These are phyloP conservation scores for Andrena fulva DNA, from an alignment of 2,888 invertebrate species.

Conservation along the genomic window DNA sequence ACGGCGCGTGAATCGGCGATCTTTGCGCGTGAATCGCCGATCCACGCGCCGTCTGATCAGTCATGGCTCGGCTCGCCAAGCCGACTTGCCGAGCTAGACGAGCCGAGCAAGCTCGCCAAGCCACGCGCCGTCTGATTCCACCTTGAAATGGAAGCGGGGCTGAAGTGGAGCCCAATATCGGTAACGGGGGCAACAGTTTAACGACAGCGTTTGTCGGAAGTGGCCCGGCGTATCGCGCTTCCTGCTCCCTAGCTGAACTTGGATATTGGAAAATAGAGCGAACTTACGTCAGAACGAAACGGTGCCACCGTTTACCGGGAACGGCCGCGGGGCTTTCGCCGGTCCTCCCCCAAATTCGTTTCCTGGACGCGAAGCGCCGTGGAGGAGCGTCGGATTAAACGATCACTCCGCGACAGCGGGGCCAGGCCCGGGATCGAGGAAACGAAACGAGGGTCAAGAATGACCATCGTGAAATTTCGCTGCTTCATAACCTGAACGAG, in stretches of 20 bases:
- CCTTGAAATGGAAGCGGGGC: conserved; percentile 20
- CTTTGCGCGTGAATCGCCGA: too few species aligned
- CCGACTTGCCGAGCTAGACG: too few species aligned
- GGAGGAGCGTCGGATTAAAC: conserved; percentile 17
- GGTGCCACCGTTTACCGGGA: conserved; percentile 28
- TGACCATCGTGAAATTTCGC: conserved; percentile 40
- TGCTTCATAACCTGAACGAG: conserved; percentile 26
- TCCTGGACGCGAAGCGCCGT: neutral
- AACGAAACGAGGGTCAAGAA: conserved; percentile 24
- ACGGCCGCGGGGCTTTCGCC: conserved; percentile 16
- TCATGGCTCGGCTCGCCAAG: too few species aligned
- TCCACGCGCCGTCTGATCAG: too few species aligned
- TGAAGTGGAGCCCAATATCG: conserved; percentile 20
- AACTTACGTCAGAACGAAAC: conserved; percentile 39
- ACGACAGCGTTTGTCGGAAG: conserved; percentile 40
- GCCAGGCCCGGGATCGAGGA: neutral
- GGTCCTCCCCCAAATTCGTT: conserved; percentile 13
- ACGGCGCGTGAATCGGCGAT: too few species aligned
- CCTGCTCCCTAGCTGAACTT: conserved; percentile 25
- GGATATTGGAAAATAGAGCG: conserved; percentile 53
- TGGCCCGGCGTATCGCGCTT: conserved; percentile 16
- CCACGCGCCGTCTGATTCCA: too few species aligned
- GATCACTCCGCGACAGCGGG: neutral
- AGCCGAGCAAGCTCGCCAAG: too few species aligned
- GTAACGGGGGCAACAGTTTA: conserved; percentile 38